Evolutionary conservation across 1,140 invertebrate genomes (phyloP), one percentile per base, ranked within the genome.

Genomic region (Augochlora pura): DNA sequence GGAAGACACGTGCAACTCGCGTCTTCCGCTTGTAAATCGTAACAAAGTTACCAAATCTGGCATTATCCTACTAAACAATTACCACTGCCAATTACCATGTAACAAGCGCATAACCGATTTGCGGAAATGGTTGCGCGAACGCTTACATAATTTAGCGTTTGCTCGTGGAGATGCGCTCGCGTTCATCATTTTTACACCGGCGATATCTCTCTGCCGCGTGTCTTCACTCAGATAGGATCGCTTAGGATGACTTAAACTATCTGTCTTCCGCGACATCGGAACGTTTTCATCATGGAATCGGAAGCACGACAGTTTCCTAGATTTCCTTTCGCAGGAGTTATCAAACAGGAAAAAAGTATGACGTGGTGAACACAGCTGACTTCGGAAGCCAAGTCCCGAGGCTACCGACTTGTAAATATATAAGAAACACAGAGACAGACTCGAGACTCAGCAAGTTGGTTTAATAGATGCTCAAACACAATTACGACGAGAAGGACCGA

Each of bases 131-230:
- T 54, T 14, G 21, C 38, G 4, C 49, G 12, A 9, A 3, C 1
- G 9, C 64, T 76, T 76, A 68, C 54, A 46, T 76, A 76, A 76
- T 59, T 18, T 23, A 14, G 16, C 23, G n/a, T 46, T n/a, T 23
- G 73, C 63, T 23, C 38, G 32, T 25, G 7, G 2, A 9, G 5
- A 39, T 27, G 21, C 25, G 46, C 39, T 14, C 27, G 39, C 21
- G 7, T 60, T 8, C 12, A 32, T 70, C 59, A 77, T 70, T 27
- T 25, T 77, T 76, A 32, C 23, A 18, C 49, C 25, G 1, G 10
- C 5, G 27, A 32, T 25, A 57, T 68, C 54, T 42, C 6, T 42
- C 18, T 46, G n/a, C 18, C 38, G 6, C 16, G 3, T 25, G 62
- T 25, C 59, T 25, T 63, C 21, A 8, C 39, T 0, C 5, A 42